phyloP scores from a whole-genome alignment of 2,113 vertebrate species.

The Scolopax mira region DNA sequence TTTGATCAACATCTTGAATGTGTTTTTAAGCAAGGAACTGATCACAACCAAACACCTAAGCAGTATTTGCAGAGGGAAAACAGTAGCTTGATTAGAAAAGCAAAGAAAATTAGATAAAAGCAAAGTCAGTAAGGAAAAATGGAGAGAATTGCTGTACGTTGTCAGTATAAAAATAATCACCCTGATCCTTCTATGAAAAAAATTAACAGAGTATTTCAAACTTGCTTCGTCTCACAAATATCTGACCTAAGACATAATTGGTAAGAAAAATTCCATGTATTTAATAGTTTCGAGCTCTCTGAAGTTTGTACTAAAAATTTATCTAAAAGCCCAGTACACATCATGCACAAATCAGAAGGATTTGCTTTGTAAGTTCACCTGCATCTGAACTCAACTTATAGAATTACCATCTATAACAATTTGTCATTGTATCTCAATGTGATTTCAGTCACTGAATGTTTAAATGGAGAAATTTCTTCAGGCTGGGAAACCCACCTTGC shows the following conservation, averaged over 20 bases:
- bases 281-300: background rate
- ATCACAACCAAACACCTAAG: background rate
- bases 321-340: background rate
- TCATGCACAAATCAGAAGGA: background rate
- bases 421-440: rapidly evolving
- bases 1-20: background rate
- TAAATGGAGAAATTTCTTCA: background rate
- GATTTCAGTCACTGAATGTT: background rate
- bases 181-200: background rate
- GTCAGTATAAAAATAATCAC: background rate
- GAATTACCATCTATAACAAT: background rate
- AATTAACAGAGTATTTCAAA: background rate
- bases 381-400: background rate
- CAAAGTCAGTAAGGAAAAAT: background rate
- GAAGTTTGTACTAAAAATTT: background rate
- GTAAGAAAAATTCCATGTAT: background rate
- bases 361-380: background rate
- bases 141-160: background rate
- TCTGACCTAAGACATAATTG: background rate
- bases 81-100: background rate
- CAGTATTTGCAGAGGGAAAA: background rate
- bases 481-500: constrained; percentile 72
- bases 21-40: background rate
- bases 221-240: background rate
- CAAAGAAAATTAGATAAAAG: background rate